A percentile compares a stretch with the other conserved stretches of the same genome.
Evolutionary conservation across 2,888 invertebrate species (phyloP).

Genomic region (Sepioteuthis lessoniana): DNA sequence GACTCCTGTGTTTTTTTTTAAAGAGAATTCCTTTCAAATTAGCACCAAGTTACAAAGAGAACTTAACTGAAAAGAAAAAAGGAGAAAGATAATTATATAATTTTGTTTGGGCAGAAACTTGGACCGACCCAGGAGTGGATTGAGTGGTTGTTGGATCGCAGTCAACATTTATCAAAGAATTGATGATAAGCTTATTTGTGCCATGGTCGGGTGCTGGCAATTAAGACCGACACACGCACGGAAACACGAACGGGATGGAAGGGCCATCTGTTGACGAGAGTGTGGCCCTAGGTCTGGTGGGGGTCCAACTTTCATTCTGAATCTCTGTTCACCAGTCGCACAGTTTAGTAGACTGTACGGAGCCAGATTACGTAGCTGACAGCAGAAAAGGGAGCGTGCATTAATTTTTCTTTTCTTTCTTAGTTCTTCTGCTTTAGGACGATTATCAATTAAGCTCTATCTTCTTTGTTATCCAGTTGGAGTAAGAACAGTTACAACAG

Average conservation of each 20-base stretch:
- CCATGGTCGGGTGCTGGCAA: not conserved
- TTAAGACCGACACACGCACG: not conserved
- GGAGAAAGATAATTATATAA: too few relatives aligned
- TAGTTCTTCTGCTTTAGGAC: not conserved
- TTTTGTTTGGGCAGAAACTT: too few relatives aligned
- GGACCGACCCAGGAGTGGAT: too few relatives aligned
- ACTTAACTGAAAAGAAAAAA: too few relatives aligned
- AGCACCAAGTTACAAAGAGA: too few relatives aligned
- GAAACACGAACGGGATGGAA: not conserved
- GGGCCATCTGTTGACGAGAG: not conserved
- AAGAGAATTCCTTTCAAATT: too few relatives aligned
- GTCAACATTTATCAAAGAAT: not conserved
- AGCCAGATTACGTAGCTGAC: not conserved
- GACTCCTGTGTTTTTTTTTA: too few relatives aligned
- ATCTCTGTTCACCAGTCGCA: not conserved
- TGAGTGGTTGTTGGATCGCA: not conserved
- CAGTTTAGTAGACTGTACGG: not conserved
- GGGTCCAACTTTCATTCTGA: not conserved
- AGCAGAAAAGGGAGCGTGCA: not conserved
- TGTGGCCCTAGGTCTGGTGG: not conserved
- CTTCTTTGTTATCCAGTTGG: too few relatives aligned
- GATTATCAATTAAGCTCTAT: not conserved
- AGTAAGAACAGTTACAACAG: too few relatives aligned
- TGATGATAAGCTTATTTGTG: not conserved
- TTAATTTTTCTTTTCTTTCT: not conserved